Evolutionary conservation across 2,113 vertebrate species (phyloP).

Genomic region (Sturnus vulgaris): DNA sequence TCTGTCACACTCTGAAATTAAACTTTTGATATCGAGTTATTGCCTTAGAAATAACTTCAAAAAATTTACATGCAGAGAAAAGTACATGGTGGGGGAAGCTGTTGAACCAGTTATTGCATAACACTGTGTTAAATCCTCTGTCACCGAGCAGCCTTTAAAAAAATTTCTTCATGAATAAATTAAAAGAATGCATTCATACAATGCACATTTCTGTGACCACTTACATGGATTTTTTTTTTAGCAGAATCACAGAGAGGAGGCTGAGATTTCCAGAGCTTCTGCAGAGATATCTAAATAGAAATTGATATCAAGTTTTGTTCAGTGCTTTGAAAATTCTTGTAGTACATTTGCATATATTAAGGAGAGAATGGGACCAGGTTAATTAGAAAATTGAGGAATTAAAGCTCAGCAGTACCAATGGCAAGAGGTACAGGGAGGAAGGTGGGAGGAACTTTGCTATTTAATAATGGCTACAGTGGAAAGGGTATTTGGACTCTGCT

Average conservation of each 20-base stretch:
- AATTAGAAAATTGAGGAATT: background rate
- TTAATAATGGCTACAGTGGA: background rate
- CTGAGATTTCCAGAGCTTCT: background rate
- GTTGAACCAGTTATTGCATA: constrained; percentile 38
- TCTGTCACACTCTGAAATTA: constrained; percentile 55
- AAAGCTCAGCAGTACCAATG: background rate
- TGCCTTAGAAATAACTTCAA: constrained; percentile 50
- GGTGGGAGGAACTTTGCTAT: background rate
- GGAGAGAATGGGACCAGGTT: background rate
- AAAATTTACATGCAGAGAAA: constrained; percentile 26
- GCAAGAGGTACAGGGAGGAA: background rate
- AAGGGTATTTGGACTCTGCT: background rate
- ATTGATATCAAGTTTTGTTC: background rate
- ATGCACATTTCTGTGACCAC: background rate
- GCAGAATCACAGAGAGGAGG: background rate
- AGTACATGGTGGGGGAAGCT: constrained; percentile 44
- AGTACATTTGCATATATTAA: background rate
- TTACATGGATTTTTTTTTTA: background rate
- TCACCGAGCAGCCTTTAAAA: background rate
- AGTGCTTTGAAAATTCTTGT: background rate
- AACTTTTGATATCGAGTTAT: constrained; percentile 31
- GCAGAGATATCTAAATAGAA: background rate
- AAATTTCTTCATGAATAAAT: constrained; percentile 28
- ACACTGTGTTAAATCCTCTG: background rate
- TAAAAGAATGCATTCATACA: background rate